Conservation (phyloP, 2,888 invertebrate species). For the Amiota minor region DNA sequence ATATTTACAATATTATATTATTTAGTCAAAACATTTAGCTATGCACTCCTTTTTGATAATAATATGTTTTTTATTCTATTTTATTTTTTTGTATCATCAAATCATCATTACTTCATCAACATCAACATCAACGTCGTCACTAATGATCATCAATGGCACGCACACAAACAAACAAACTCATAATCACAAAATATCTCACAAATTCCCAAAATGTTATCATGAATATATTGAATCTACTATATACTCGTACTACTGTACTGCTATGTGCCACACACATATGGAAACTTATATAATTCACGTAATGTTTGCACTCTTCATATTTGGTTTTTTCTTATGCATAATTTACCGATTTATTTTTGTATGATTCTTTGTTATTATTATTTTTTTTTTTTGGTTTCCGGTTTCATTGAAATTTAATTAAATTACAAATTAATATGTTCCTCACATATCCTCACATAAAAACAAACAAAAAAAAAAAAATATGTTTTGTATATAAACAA, state of each 20-base stretch:
- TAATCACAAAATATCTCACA: too few relatives aligned
- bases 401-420: slow-evolving; percentile 57
- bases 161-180: slow-evolving; percentile 35
- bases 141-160: slow-evolving; percentile 40
- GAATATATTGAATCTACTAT: too few relatives aligned
- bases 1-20: too few relatives aligned
- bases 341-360: slow-evolving; percentile 50
- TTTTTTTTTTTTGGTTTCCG: slow-evolving; percentile 56
- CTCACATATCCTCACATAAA: slow-evolving; percentile 28
- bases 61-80: too few relatives aligned
- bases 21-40: too few relatives aligned
- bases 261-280: slow-evolving; percentile 25
- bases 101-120: not conserved
- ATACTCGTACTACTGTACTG: too few relatives aligned
- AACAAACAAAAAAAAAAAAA: too few relatives aligned
- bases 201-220: too few relatives aligned
- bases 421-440: slow-evolving; percentile 53
- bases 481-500: too few relatives aligned
- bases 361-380: slow-evolving; percentile 38
- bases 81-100: too few relatives aligned
- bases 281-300: slow-evolving; percentile 36
- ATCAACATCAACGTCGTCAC: not conserved
- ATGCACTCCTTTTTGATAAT: too few relatives aligned
- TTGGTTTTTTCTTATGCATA: slow-evolving; percentile 34
- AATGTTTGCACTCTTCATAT: slow-evolving; percentile 51